Evolutionary conservation across 2,797 vertebrate genomes (phyloP).

Genomic region (Orestias chungarensis): DNA sequence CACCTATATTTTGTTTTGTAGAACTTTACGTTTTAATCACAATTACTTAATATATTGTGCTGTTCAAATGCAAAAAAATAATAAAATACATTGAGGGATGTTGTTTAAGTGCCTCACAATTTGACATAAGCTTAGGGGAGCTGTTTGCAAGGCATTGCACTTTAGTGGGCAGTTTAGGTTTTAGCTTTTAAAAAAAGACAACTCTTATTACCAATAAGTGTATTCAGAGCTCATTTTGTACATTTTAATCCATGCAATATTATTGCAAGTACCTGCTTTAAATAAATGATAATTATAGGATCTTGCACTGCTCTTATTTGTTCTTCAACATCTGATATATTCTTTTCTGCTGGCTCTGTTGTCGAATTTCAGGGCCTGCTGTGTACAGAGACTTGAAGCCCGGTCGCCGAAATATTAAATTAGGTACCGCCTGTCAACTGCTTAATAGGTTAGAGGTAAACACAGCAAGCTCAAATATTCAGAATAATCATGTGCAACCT

Average conservation of each 20-base stretch:
- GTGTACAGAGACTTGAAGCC: conserved; percentile 78
- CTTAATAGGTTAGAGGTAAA: too few species aligned
- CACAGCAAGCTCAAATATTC: background rate
- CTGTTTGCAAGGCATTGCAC: background rate
- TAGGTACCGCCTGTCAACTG: conserved; percentile 50
- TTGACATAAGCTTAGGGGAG: background rate
- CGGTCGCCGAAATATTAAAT: conserved; percentile 47
- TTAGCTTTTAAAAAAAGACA: background rate
- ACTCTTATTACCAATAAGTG: background rate
- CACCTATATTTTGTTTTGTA: background rate
- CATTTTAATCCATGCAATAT: background rate
- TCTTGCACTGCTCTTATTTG: background rate
- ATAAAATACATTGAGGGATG: background rate
- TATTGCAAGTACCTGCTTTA: background rate
- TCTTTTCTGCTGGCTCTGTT: conserved; percentile 1
- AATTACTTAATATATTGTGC: background rate
- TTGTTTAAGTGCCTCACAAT: background rate
- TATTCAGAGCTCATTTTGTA: background rate
- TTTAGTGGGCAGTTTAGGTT: background rate
- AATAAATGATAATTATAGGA: background rate
- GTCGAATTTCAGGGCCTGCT: conserved; percentile 59
- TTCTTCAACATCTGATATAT: background rate
- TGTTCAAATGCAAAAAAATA: background rate
- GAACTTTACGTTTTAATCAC: background rate
- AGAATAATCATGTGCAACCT: conserved; percentile 10